Evolutionary conservation across 2,797 vertebrate species (phyloP), one percentile per base, ranked within the genome.

Genomic region (Alcedo atthis): DNA sequence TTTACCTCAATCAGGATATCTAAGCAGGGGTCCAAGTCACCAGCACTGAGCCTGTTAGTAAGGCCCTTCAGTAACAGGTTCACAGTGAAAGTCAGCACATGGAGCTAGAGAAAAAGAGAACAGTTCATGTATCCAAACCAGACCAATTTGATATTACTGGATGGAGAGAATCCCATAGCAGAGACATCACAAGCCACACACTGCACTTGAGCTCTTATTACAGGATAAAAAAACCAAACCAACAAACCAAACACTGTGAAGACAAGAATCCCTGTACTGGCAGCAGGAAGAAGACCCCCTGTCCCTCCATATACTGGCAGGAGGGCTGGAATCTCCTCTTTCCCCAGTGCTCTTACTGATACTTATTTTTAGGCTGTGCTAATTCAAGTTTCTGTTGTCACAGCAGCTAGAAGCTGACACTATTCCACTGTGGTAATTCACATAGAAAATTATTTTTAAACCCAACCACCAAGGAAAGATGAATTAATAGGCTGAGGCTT

Each of bases 41-140:
- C 99, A 11, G 98, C 98, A 59, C 97, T 98, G 28, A 99, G 97
- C n/a, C 95, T 98, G 5, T 96, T 87, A 43, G 92, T 94, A 92
- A 99, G 98, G 61, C 96, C 96, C 32, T 98, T 98, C 71, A 99
- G 97, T 89, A 99, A 93, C 86, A 98, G 97, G 96, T 98, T 98
- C 30, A 99, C 98, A 4, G 99, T 99, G 96, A 99, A 99, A 30
- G 99, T 99, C 46, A 99, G 96, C 68, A 99, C 99, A 6, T 99
- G 99, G 76, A 99, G 98, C 99, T 99, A 86, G 32, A 95, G 81
- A 59, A 58, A 88, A 42, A 90, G 12, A 32, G 19, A 94, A 94
- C 14, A 87, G 48, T 76, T 67, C 8, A 66, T 30, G 53, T 30
- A 73, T 87, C 28, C 79, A 83, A 37, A n/a, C 5, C 0, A 75